phyloP scores from a whole-genome alignment of 2,113 vertebrate genomes.

The Bujurquina vittata region DNA sequence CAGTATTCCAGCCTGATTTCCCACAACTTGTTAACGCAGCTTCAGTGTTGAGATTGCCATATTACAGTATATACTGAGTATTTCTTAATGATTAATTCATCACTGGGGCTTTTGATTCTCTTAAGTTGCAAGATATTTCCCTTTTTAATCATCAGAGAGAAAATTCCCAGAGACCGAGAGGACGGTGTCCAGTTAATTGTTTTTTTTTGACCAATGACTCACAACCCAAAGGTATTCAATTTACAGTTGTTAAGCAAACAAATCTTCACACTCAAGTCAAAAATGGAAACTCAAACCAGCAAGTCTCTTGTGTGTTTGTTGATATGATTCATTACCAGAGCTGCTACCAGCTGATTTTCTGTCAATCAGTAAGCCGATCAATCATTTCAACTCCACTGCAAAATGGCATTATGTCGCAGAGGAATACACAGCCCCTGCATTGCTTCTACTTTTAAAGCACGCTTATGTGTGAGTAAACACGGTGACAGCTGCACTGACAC shows the following conservation, averaged over 20 bases:
- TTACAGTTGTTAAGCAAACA: background rate
- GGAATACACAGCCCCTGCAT: constrained; percentile 31
- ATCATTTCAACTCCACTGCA: background rate
- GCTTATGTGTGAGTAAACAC: constrained; percentile 53
- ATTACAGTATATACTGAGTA: background rate
- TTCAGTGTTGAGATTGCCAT: background rate
- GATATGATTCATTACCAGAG: background rate
- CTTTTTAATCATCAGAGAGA: background rate
- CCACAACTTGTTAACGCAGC: background rate
- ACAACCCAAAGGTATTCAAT: background rate
- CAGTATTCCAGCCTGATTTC: background rate
- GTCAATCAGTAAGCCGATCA: background rate
- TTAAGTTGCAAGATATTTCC: background rate
- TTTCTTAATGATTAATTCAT: background rate
- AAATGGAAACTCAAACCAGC: background rate
- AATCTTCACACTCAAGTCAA: background rate
- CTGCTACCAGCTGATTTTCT: background rate
- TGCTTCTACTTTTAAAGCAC: constrained; percentile 13
- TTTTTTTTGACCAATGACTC: background rate
- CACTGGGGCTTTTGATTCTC: background rate
- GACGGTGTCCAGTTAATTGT: background rate
- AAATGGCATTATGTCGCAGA: constrained; percentile 8
- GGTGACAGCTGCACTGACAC: constrained; percentile 60
- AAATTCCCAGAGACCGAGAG: background rate
- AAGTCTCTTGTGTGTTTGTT: background rate